phyloP scores from a whole-genome alignment of 2,113 vertebrate genomes.

The Tor tambroides region DNA sequence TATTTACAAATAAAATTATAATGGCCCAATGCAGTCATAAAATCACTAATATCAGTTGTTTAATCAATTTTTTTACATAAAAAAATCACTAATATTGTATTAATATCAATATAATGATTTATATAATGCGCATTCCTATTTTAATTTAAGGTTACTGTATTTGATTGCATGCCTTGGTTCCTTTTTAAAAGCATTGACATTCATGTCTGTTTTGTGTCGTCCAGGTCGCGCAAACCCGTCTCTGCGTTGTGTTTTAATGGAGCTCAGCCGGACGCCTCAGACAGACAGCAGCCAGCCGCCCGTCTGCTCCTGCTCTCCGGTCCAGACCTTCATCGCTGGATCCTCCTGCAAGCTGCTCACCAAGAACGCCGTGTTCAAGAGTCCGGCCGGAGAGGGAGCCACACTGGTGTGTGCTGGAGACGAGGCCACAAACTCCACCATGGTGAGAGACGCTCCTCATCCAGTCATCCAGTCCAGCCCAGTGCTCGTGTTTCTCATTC shows the following conservation, averaged over 20 bases:
- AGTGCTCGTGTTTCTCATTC: no score
- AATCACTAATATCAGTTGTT: no score
- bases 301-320: constrained; percentile 80
- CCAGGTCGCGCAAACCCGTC: constrained; percentile 84
- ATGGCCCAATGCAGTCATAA: no score
- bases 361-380: constrained; percentile 91
- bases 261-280: constrained; percentile 79
- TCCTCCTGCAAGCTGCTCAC: constrained; percentile 91
- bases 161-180: neutral
- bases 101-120: no score
- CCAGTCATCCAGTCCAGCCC: no score
- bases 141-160: neutral
- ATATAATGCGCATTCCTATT: neutral
- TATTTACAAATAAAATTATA: no score
- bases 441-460: constrained; percentile 75
- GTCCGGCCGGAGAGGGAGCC: constrained; percentile 78
- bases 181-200: neutral
- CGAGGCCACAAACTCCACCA: constrained; percentile 88
- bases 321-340: constrained; percentile 90
- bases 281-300: constrained; percentile 72
- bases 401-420: constrained; percentile 91
- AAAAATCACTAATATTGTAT: no score
- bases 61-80: no score
- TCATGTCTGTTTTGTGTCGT: neutral
- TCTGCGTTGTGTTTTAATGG: constrained; percentile 88